These are phyloP conservation scores for Martes martes DNA, from an alignment of 2,113 vertebrate species.

Conservation along the genomic window DNA sequence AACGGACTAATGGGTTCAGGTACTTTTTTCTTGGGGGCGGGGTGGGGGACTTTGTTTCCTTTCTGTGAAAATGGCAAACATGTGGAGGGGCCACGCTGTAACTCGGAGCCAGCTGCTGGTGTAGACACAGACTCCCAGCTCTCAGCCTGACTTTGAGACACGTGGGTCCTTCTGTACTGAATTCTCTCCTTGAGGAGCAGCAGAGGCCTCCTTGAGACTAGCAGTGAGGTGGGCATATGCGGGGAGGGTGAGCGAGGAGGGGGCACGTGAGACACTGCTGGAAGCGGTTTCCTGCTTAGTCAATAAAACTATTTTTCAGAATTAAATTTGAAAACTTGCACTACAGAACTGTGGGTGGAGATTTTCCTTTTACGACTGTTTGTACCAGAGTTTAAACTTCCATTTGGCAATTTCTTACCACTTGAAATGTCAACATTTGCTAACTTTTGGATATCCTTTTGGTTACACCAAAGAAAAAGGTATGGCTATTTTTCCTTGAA, in stretches of 20 bases:
- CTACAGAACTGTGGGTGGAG: conserved; percentile 79
- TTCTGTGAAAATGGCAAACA: conserved; percentile 37
- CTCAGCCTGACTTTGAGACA: conserved; percentile 47
- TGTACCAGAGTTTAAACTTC: conserved; percentile 72
- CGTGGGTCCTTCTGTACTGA: not conserved
- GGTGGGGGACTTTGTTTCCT: conserved; percentile 40
- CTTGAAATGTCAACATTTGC: conserved; percentile 81
- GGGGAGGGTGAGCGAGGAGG: not conserved
- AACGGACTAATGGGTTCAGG: conserved; percentile 64
- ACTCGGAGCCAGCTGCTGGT: conserved; percentile 67
- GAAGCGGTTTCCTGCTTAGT: conserved; percentile 62
- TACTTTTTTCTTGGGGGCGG: conserved; percentile 70
- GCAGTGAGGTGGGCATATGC: not conserved
- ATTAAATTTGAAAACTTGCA: conserved; percentile 83
- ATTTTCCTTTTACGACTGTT: conserved; percentile 78
- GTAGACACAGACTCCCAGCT: conserved; percentile 63
- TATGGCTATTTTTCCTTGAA: conserved; percentile 82
- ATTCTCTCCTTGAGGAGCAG: conserved; percentile 46
- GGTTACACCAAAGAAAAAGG: conserved; percentile 91
- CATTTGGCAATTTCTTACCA: conserved; percentile 76
- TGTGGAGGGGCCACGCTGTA: conserved; percentile 57
- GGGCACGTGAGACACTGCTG: conserved; percentile 58
- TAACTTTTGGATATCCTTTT: conserved; percentile 85
- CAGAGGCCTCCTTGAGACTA: conserved; percentile 38
- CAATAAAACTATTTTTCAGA: conserved; percentile 71